Conservation (phyloP, 2,797 vertebrate species). For the Natrix natrix region DNA sequence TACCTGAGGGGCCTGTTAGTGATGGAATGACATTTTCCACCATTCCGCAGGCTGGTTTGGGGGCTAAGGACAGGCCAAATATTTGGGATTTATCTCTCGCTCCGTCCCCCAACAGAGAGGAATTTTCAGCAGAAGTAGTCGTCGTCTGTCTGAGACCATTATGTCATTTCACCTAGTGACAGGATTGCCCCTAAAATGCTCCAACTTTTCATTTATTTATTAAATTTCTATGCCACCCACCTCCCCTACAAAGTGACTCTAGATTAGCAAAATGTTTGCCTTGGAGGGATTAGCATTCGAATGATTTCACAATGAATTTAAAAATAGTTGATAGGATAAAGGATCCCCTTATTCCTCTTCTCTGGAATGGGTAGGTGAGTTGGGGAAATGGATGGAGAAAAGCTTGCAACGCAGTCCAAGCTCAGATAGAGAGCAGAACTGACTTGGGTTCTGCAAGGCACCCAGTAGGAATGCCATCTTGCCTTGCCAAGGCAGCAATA, state of each 20-base stretch:
- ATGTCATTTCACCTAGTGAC: neutral
- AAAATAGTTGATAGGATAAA: slow-evolving; percentile 7
- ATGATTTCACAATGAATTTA: slow-evolving; percentile 26
- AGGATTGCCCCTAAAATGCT: neutral
- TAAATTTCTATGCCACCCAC: neutral
- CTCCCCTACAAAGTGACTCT: neutral
- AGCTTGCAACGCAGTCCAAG: neutral
- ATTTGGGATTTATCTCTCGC: neutral
- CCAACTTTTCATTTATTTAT: neutral
- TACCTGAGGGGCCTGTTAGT: neutral
- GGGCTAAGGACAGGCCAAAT: neutral
- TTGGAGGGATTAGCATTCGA: slow-evolving; percentile 7
- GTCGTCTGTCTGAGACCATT: neutral
- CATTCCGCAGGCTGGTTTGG: neutral
- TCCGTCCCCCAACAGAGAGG: neutral
- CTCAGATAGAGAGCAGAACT: fast-evolving
- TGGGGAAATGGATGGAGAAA: neutral
- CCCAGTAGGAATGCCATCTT: neutral
- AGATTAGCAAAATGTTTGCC: slow-evolving; percentile 26
- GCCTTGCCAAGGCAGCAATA: slow-evolving; percentile 9
- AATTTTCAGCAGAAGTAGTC: neutral
- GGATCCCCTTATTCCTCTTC: neutral
- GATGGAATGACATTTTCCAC: neutral
- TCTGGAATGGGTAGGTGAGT: neutral
- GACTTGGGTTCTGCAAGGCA: slow-evolving; percentile 16